A percentile compares a stretch with the other conserved stretches of the same genome.
phyloP scores from a whole-genome alignment of 1,140 invertebrate genomes.

The Camponotus floridanus region DNA sequence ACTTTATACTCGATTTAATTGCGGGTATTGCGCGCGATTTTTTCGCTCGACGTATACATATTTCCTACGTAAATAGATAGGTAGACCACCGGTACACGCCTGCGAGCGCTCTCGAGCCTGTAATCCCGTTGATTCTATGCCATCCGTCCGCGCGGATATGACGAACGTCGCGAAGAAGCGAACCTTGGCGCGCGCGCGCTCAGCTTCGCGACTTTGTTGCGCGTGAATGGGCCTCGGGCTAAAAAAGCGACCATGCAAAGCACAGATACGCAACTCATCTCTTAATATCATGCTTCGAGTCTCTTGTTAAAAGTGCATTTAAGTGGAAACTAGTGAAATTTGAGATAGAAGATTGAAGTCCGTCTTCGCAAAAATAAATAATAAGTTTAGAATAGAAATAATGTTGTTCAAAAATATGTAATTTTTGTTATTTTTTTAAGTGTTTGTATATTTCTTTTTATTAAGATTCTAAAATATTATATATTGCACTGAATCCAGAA shows the following conservation, averaged over 20 bases:
- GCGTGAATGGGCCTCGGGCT: background rate
- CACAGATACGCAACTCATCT: background rate
- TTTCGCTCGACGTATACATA: background rate
- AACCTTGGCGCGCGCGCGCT: background rate
- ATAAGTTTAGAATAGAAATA: background rate
- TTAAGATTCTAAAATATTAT: background rate
- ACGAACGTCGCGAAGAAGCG: slow-evolving; percentile 25
- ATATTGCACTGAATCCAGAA: background rate
- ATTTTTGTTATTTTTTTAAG: background rate
- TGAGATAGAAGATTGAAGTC: background rate
- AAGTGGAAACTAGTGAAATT: background rate
- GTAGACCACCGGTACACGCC: background rate
- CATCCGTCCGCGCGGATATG: background rate
- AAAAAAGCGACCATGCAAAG: background rate
- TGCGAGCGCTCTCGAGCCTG: background rate
- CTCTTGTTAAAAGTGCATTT: background rate
- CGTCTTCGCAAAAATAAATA: background rate
- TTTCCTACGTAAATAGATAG: background rate
- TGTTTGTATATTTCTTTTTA: background rate
- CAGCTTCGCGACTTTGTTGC: slow-evolving; percentile 33
- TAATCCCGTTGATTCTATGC: slow-evolving; percentile 40
- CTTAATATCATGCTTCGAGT: background rate
- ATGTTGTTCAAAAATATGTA: background rate
- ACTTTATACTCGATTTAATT: slow-evolving; percentile 70
- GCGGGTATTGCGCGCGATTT: slow-evolving; percentile 43